Percentiles rank a stretch among this genome's conserved stretches.
These are phyloP conservation scores for Hyposmocoma kahamanoa DNA, from an alignment of 1,140 invertebrate species.

Conservation along the genomic window DNA sequence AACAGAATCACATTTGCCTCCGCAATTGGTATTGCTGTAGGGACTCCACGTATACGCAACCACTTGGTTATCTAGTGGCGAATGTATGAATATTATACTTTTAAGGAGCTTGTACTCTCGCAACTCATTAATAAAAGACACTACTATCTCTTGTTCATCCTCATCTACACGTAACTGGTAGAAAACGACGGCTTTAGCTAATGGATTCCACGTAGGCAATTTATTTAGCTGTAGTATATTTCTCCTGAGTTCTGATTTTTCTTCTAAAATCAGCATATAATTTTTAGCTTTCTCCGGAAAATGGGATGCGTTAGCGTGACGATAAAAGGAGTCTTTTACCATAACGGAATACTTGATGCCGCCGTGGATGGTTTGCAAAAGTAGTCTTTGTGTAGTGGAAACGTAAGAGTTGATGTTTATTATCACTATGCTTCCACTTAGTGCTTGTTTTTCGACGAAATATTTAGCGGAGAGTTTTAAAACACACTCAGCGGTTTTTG, in stretches of 20 bases:
- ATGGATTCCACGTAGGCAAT: constrained; percentile 69
- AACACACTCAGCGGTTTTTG: constrained; percentile 60
- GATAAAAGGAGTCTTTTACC: constrained; percentile 65
- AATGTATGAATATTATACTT: constrained; percentile 60
- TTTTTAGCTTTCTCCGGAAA: constrained; percentile 73
- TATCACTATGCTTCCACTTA: constrained; percentile 68
- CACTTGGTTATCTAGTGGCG: constrained; percentile 38
- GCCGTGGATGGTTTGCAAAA: constrained; percentile 60
- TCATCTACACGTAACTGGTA: constrained; percentile 47
- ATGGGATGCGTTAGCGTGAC: constrained; percentile 67
- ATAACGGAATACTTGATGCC: constrained; percentile 68
- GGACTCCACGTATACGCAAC: constrained; percentile 64
- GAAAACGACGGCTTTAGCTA: constrained; percentile 64
- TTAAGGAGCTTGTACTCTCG: constrained; percentile 54
- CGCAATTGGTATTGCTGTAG: constrained; percentile 62
- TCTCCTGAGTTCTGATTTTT: constrained; percentile 52
- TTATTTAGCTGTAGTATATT: constrained; percentile 61
- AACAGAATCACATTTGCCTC: constrained; percentile 52
- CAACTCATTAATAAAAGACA: constrained; percentile 56
- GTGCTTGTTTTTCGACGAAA: constrained; percentile 67
- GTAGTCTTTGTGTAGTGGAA: constrained; percentile 49
- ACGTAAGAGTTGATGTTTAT: constrained; percentile 62
- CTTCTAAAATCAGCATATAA: constrained; percentile 70
- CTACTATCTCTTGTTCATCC: constrained; percentile 37
- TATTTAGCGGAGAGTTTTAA: constrained; percentile 69